Percentiles rank a stretch among this genome's conserved stretches.
phyloP scores from a whole-genome alignment of 2,113 vertebrate species.

The Melanostigma gelatinosum region DNA sequence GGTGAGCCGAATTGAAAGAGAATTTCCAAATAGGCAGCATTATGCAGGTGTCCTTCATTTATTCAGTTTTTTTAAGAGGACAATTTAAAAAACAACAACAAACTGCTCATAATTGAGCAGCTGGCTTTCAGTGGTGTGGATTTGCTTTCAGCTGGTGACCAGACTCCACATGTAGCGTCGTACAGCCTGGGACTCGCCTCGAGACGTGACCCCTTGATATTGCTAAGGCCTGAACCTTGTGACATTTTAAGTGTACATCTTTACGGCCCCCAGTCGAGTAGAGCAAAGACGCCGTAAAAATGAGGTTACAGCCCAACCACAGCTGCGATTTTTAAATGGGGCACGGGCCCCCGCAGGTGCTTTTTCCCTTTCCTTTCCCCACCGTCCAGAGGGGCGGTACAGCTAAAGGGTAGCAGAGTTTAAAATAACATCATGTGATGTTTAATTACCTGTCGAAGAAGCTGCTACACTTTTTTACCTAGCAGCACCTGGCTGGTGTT shows the following conservation, averaged over 20 bases:
- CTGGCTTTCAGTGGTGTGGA: constrained; percentile 26
- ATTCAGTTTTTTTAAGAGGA: constrained; percentile 15
- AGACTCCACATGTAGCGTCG: neutral
- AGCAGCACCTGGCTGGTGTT: constrained; percentile 13
- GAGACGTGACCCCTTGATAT: neutral
- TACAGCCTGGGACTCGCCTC: neutral
- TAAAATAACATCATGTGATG: constrained; percentile 25
- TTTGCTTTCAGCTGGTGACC: constrained; percentile 19
- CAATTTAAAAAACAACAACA: neutral
- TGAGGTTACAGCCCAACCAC: constrained; percentile 8
- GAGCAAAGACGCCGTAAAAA: constrained; percentile 37
- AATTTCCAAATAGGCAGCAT: constrained; percentile 29
- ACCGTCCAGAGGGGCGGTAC: neutral
- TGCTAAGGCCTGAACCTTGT: constrained; percentile 13
- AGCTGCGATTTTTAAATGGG: constrained; percentile 30
- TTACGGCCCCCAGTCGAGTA: neutral
- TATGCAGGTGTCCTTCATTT: constrained; percentile 14
- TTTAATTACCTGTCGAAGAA: constrained; percentile 24
- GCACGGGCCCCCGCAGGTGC: constrained; percentile 5
- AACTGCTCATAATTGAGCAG: constrained; percentile 5
- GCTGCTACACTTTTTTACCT: neutral
- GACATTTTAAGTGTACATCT: constrained; percentile 19
- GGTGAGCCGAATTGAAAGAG: constrained; percentile 29
- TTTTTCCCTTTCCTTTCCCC: neutral
- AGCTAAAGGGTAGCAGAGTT: constrained; percentile 23